Evolutionary conservation across 2,888 invertebrate species (phyloP), one percentile per base, ranked within the genome.

Genomic region (Drosophila buzzatii): DNA sequence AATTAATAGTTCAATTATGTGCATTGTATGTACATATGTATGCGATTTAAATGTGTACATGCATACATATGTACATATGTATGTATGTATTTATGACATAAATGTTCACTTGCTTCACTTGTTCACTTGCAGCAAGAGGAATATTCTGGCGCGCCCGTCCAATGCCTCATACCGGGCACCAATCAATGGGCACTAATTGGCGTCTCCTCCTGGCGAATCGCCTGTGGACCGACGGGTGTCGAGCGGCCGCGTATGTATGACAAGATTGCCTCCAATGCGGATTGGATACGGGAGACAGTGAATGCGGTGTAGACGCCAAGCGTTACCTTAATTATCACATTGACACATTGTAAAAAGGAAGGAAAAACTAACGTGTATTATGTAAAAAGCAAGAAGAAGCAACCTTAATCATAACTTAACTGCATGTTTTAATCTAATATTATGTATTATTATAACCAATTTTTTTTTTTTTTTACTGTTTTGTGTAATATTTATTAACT

Each of bases 131-230:
- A 97, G 97, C 97, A 97, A 93, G 97, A 97, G 93, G 97, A 97
- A 93, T 96, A 96, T 84, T 97, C 97, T 9, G 98, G 98, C 18
- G 97, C 97, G 92, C 96, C 97, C 7, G 96, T 98, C 94, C 95
- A 97, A 90, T 98, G 98, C 89, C 95, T 96, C 27, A 94, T 96
- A 76, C 94, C 95, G 0, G 95, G 95, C 76, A 95, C 95, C 33
- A 95, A 95, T 75, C 95, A 94, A 87, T 98, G 98, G 98, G 96
- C 96, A 0, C 92, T 98, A 44, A 94, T 95, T 35, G 98, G 98
- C 0, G 95, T 98, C 3, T 96, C 96, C 58, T 97, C 96, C 62
- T 97, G 97, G 97, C 94, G 97, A 72, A 97, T 97, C 85, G 97
- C 97, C 1, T 97, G 97, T 86, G 95, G 96, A 0, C 96, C 96